phyloP scores from a whole-genome alignment of 2,888 invertebrate genomes.

The Deilephila porcellus region DNA sequence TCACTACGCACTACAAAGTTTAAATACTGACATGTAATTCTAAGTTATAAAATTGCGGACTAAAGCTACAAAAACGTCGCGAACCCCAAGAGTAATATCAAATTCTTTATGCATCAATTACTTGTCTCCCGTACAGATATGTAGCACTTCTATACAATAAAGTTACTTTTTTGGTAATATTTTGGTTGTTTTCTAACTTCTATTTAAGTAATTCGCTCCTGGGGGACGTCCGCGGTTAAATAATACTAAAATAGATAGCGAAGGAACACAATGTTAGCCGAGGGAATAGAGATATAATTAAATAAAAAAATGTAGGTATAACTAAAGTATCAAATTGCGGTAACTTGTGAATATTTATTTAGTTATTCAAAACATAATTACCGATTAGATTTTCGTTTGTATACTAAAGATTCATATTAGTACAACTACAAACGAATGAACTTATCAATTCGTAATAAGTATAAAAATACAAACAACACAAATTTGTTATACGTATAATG shows the following conservation, averaged over 20 bases:
- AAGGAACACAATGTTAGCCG: background rate
- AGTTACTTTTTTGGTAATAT: slow-evolving; percentile 19
- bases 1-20: slow-evolving; percentile 17
- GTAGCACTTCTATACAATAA: slow-evolving; percentile 5
- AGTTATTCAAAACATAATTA: background rate
- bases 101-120: background rate
- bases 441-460: background rate
- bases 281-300: background rate
- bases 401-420: background rate
- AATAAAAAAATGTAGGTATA: background rate
- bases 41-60: background rate
- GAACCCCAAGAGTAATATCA: background rate
- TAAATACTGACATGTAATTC: slow-evolving; percentile 4
- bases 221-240: background rate
- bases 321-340: background rate
- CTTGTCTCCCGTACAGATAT: slow-evolving; percentile 17
- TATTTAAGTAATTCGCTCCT: slow-evolving; percentile 16
- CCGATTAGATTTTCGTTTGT: background rate
- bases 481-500: background rate
- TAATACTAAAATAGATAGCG: background rate
- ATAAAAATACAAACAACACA: background rate
- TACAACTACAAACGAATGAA: background rate
- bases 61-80: background rate
- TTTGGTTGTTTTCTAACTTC: slow-evolving; percentile 29
- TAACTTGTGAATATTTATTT: background rate